phyloP scores from a whole-genome alignment of 2,113 vertebrate species.

The human region DNA sequence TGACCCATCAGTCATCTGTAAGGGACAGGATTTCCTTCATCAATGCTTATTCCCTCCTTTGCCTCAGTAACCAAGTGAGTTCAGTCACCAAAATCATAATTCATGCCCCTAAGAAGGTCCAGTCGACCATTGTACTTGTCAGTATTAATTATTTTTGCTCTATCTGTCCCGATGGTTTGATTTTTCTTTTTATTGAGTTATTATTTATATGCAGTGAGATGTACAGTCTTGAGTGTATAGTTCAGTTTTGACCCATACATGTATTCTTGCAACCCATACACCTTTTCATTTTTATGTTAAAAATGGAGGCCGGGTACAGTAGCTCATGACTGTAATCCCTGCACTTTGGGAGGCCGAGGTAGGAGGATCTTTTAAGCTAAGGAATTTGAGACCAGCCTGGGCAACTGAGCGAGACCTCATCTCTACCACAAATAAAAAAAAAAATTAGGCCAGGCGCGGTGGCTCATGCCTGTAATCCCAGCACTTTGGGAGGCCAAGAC shows the following conservation, averaged over 20 bases:
- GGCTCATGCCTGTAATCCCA: too few species aligned
- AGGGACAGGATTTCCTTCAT: background rate
- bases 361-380: too few species aligned
- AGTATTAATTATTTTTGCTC: constrained; percentile 24
- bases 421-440: too few species aligned
- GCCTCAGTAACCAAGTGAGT: background rate
- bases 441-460: too few species aligned
- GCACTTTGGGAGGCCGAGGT: too few species aligned
- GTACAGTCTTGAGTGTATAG: background rate
- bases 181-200: background rate
- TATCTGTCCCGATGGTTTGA: background rate
- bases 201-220: background rate
- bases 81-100: background rate
- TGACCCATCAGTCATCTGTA: background rate
- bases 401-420: too few species aligned
- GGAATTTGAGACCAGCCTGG: too few species aligned
- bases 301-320: background rate
- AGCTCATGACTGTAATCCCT: too few species aligned
- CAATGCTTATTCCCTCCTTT: background rate
- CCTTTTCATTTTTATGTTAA: constrained; percentile 65
- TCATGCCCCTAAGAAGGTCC: background rate
- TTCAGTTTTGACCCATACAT: constrained; percentile 29
- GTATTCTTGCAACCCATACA: background rate
- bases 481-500: too few species aligned
- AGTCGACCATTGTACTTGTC: constrained; percentile 14